Evolutionary conservation across 1,140 invertebrate genomes (phyloP).

Genomic region (Drosophila yakuba): DNA sequence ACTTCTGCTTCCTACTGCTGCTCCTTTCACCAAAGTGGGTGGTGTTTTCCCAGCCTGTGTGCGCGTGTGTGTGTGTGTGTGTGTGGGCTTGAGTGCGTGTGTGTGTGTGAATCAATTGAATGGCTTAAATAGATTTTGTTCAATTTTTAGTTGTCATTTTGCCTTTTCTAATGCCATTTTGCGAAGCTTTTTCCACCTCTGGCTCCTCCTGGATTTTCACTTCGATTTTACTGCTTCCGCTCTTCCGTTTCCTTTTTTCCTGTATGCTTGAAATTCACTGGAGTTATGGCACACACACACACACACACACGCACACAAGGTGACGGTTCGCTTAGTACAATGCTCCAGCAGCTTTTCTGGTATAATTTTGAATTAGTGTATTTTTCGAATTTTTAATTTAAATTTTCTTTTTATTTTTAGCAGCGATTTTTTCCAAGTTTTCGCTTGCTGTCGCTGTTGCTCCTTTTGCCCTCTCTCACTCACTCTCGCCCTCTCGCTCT

Average conservation of each 20-base stretch:
- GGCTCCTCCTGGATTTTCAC: conserved; percentile 9
- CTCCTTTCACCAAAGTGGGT: background rate
- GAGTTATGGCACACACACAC: conserved; percentile 45
- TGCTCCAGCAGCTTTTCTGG: conserved; percentile 6
- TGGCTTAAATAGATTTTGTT: conserved; percentile 8
- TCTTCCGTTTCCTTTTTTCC: background rate
- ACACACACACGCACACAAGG: conserved; percentile 34
- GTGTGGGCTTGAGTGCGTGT: conserved; percentile 9
- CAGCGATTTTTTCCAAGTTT: conserved; percentile 11
- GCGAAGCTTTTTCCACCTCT: background rate
- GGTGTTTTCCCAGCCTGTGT: conserved; percentile 22
- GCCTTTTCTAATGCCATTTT: conserved; percentile 17
- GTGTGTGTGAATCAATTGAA: conserved; percentile 27
- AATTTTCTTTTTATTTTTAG: conserved; percentile 7
- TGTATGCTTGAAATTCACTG: conserved; percentile 24
- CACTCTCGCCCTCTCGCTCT: conserved; percentile 27
- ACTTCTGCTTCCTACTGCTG: background rate
- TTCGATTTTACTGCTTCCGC: conserved; percentile 3
- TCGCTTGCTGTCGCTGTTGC: conserved; percentile 40
- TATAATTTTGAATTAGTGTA: background rate
- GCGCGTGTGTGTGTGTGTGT: conserved; percentile 11
- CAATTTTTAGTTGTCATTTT: conserved; percentile 37
- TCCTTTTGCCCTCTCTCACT: conserved; percentile 47
- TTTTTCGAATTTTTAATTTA: background rate
- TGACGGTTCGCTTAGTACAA: conserved; percentile 2